Evolutionary conservation across 2,888 invertebrate species (phyloP), one percentile per base, ranked within the genome.

Genomic region (Epirrhoe tristata): DNA sequence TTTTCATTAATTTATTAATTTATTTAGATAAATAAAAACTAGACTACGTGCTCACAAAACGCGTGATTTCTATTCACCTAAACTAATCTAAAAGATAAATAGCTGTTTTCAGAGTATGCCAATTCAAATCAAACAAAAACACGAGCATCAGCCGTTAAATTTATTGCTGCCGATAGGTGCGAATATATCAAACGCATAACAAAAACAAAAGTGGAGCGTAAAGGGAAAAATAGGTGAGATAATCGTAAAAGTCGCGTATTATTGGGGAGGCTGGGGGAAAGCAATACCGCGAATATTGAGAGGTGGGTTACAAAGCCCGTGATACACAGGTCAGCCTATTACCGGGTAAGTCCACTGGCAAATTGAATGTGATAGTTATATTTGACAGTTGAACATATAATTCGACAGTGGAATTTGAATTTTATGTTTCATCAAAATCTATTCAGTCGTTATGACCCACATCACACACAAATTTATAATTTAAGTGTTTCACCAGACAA

Each of bases 231-330:
- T 76, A 77, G 75, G 78, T 74, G 77, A 75, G 72, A 77, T 74
- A 76, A 70, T 74, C 76, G 73, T 79, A 79, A 79, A 79, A 74
- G 74, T 63, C 62, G 66, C 74, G 66, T 74, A 74, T 76, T 76
- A 78, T 76, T 73, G 71, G 67, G 50, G 66, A 59, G 72, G 73
- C 63, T 66, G 75, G 71, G 73, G 65, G 59, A 73, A 69, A 50
- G 76, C 78, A 73, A 77, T 76, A 74, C 73, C 57, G 61, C 67
- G 73, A 70, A 77, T 77, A 77, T 75, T 74, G 75, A 77, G 76
- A 77, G 76, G 76, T 75, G 74, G 72, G 69, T 73, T 71, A 62
- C 70, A 52, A 72, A 74, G 39, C 39, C 39, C 12, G 39, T 43
- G 39, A 12, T 43, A 43, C 39, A 43, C 39, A 43, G 39, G 39